These are phyloP conservation scores for Dermochelys coriacea DNA, from an alignment of 2,797 vertebrate species.

Conservation along the genomic window DNA sequence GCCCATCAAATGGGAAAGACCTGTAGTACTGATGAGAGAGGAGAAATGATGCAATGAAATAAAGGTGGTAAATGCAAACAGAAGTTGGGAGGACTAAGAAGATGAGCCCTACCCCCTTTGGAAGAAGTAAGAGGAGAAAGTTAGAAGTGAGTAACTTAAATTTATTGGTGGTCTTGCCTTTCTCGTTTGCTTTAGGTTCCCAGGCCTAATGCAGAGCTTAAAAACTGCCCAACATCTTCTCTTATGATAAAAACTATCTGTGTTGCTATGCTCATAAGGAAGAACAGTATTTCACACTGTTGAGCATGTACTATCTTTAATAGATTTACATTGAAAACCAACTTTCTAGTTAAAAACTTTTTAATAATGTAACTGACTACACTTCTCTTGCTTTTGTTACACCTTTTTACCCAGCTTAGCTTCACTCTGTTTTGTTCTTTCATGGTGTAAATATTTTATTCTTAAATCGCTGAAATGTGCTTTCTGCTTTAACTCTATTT, in stretches of 20 bases:
- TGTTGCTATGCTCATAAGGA: not conserved
- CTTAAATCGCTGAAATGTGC: not conserved
- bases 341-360: not conserved
- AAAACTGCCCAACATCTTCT: not conserved
- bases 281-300: not conserved
- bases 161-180: not conserved
- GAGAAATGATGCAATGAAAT: not conserved
- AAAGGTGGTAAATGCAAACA: not conserved
- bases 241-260: not conserved
- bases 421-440: fast-evolving
- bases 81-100: not conserved
- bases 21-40: not conserved
- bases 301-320: not conserved
- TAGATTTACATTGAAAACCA: not conserved
- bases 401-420: not conserved
- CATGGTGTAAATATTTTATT: not conserved
- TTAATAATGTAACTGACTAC: not conserved
- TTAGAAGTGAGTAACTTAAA: not conserved
- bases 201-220: not conserved
- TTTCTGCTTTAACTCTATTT: not conserved
- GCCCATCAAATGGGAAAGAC: not conserved
- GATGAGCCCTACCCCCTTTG: not conserved
- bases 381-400: not conserved
- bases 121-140: not conserved
- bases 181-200: not conserved